Base-by-base conservation (phyloP, 2,113 vertebrate genomes). In the Macquaria australasica region DNA sequence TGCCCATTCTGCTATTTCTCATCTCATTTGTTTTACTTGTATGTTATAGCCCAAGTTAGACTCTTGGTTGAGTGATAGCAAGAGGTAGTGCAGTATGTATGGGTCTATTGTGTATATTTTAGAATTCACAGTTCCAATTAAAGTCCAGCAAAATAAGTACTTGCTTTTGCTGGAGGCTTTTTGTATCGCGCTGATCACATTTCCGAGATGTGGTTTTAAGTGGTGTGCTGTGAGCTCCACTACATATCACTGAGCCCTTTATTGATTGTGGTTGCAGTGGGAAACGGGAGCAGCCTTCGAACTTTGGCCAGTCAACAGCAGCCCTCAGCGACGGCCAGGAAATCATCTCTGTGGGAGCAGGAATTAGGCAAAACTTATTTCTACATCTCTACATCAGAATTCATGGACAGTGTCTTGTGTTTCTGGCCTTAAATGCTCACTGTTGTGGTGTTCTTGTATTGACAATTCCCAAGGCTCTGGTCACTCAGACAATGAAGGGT, bases 261-360 rank as follows among this genome's bases (percentile, higher is more conserved):
- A 87, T 79, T 51, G 77, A 87, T 86, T 66, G 72, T 39, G 25
- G 58, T 68, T 71, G 45, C 50, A 51, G 43, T 41, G 43, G 67
- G 39, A 63, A 77, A 79, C 7, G 4, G 48, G 59, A 20, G 18
- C 76, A 77, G 59, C 60, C n/a, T 60, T 58, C 39, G 63, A 82
- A 80, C 88, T 90, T 87, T 88, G 86, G 31, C 68, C 83, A 28
- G 85, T 84, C 73, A 84, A 71, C 86, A 82, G 71, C 72, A 18
- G 59, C 51, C 37, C 66, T 51, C 37, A 55, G 70, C 21, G 12
- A 34, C 59, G 18, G 25, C 16, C 68, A 66, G 77, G n/a, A 73
- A 60, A 59, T 60, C 21, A 16, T 37, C 37, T 72, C 66, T 81
- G 63, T 60, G 39, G 59, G 45, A 69, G 39, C 37, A 34, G 37